Evolutionary conservation across 2,888 invertebrate genomes (phyloP), one percentile per base, ranked within the genome.

Genomic region (Gastrophysa polygoni): DNA sequence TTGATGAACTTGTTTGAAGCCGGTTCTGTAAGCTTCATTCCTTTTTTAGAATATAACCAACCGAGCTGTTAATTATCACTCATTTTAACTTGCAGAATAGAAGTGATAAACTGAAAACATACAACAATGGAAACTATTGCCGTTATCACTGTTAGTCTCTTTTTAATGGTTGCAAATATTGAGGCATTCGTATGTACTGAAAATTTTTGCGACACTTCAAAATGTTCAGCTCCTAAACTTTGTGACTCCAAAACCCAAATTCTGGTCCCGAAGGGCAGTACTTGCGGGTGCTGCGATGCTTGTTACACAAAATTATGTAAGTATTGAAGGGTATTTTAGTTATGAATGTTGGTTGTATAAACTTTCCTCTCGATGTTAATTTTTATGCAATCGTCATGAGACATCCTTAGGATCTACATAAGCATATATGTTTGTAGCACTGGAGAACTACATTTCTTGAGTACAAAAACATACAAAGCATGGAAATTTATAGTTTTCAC

Each of bases 251-350:
- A 38, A n/a, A 56, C 49, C 4, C 24, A 63, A 38, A 55, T 63
- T 44, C 38, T 59, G 14, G 63, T 63, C 11, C 10, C 29, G 28
- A 63, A 58, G 3, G 63, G 59, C 21, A n/a, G 63, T 20, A 20
- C 43, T 20, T 63, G 63, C 28, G 34, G 48, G 18, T 63, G 63
- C 47, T 63, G 63, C 50, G 63, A 63, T 46, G 59, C 18, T 16
- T 63, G 63, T 20, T 63, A 63, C 59, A 55, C 1, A 51, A 63
- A 63, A 38, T 49, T 63, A 56, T 32, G 63, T 63, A 55, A 63
- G 63, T 59, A 34, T 34, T n/a, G n/a, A n/a, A n/a, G n/a, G n/a
- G n/a, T n/a, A n/a, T n/a, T n/a, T n/a, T n/a, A n/a, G n/a, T n/a
- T n/a, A n/a, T n/a, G n/a, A n/a, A n/a, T n/a, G n/a, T 8, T 32